phyloP scores from a whole-genome alignment of 2,797 vertebrate species.

The Neoniphon sammara region DNA sequence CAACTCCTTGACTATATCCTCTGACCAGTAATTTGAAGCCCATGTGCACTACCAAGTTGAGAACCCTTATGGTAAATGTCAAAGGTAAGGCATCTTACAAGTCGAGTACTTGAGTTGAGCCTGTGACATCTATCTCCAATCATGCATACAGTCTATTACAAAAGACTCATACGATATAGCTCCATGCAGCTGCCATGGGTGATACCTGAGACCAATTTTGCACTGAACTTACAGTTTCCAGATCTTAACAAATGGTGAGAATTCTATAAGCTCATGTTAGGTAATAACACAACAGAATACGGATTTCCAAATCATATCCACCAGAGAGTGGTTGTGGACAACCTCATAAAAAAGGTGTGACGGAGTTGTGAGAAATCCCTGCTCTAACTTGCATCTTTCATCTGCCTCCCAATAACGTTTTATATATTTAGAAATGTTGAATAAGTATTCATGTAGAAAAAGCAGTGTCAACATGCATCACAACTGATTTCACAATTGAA shows the following conservation, averaged over 20 bases:
- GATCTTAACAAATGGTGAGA: conserved; percentile 12
- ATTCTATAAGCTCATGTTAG: conserved; percentile 19
- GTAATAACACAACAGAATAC: conserved; percentile 26
- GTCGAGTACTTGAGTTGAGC: conserved; percentile 38
- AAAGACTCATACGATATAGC: conserved; percentile 33
- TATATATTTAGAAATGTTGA: no score
- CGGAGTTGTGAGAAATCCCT: neutral
- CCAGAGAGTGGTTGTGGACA: neutral
- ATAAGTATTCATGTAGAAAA: neutral
- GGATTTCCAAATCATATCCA: conserved; percentile 32
- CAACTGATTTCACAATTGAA: neutral
- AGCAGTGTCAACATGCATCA: neutral
- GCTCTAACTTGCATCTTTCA: no score
- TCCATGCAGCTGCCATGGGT: conserved; percentile 37
- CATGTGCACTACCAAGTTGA: conserved; percentile 28
- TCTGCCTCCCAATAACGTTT: no score
- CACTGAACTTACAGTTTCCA: conserved; percentile 28
- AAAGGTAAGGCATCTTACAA: conserved; percentile 53
- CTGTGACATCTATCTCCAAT: conserved; percentile 42
- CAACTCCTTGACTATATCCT: conserved; percentile 37
- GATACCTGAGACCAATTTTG: conserved; percentile 38
- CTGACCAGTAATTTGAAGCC: conserved; percentile 46
- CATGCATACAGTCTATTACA: conserved; percentile 68
- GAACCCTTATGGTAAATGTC: conserved; percentile 64
- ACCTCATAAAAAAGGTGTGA: conserved; percentile 1